Conservation (phyloP, 1,140 invertebrate genomes). For the Phenacoccus solenopsis region DNA sequence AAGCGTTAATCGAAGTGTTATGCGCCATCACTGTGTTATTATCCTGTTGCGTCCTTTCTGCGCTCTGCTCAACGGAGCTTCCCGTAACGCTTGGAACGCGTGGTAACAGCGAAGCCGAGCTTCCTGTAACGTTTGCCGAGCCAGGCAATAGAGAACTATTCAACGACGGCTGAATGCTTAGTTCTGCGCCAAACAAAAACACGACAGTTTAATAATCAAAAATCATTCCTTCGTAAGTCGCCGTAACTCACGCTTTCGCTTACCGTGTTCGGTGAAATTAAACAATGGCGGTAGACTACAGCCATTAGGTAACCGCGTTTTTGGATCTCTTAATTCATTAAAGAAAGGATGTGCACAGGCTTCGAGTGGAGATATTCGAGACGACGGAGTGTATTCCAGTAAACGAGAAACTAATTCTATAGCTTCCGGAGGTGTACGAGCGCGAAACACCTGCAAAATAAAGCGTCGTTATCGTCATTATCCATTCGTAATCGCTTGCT, state of each 20-base stretch:
- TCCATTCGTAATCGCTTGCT: no score
- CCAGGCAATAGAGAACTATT: conserved; percentile 7
- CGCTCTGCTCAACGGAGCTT: background rate
- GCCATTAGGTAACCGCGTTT: conserved; percentile 80
- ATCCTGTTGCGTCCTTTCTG: background rate
- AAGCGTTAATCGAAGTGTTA: background rate
- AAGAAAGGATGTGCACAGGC: conserved; percentile 97
- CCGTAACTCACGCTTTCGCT: no score
- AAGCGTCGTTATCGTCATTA: no score
- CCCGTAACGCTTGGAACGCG: background rate
- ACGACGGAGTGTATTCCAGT: conserved; percentile 93
- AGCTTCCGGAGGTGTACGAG: conserved; percentile 90
- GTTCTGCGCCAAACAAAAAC: background rate
- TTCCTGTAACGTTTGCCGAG: background rate
- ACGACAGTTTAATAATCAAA: no score
- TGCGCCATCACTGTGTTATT: conserved; percentile 2
- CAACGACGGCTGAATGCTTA: conserved; percentile 6
- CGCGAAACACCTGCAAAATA: conserved; percentile 76
- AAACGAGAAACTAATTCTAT: conserved; percentile 92
- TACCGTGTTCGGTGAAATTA: conserved; percentile 77
- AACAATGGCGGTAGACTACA: conserved; percentile 88
- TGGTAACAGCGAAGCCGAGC: no score
- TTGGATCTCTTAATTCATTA: conserved; percentile 88
- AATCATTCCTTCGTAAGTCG: no score
- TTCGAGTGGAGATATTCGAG: conserved; percentile 85